Evolutionary conservation across 2,888 invertebrate genomes (phyloP).

Genomic region (Micoletzkya japonica): DNA sequence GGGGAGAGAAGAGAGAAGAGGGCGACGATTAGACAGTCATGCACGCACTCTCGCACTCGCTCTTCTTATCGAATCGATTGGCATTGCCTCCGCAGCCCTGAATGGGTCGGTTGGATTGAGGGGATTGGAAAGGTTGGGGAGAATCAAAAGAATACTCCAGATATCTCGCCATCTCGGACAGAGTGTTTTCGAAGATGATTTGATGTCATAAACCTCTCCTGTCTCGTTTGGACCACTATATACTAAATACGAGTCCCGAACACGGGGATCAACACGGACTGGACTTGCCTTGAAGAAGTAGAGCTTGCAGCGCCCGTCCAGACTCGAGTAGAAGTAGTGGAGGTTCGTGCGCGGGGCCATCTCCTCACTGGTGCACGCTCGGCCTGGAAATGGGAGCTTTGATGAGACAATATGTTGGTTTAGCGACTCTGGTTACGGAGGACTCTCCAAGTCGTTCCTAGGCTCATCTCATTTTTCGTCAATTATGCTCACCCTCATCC

Average conservation of each 20-base stretch:
- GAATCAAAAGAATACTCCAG: no score
- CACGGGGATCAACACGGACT: no score
- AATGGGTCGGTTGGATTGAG: neutral
- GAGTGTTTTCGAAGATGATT: conserved; percentile 2
- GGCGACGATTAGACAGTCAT: no score
- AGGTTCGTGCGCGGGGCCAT: conserved; percentile 55
- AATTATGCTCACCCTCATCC: conserved; percentile 51
- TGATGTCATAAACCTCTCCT: no score
- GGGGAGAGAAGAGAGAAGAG: no score
- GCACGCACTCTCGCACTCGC: conserved; percentile 47
- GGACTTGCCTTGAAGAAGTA: conserved; percentile 50
- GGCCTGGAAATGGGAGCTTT: conserved; percentile 34
- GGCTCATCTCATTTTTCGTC: no score
- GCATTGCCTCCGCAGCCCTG: conserved; percentile 57
- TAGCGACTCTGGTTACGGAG: no score
- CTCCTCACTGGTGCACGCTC: conserved; percentile 53
- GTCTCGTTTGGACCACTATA: neutral
- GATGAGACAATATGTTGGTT: neutral
- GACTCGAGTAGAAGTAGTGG: conserved; percentile 59
- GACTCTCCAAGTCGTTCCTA: neutral
- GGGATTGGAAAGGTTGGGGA: no score
- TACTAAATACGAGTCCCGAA: neutral
- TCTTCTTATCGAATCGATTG: conserved; percentile 56
- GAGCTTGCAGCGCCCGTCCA: conserved; percentile 55
- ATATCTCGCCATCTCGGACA: no score